Base-by-base conservation (phyloP, 2,888 invertebrate genomes). In the Gerosis bhagava region DNA sequence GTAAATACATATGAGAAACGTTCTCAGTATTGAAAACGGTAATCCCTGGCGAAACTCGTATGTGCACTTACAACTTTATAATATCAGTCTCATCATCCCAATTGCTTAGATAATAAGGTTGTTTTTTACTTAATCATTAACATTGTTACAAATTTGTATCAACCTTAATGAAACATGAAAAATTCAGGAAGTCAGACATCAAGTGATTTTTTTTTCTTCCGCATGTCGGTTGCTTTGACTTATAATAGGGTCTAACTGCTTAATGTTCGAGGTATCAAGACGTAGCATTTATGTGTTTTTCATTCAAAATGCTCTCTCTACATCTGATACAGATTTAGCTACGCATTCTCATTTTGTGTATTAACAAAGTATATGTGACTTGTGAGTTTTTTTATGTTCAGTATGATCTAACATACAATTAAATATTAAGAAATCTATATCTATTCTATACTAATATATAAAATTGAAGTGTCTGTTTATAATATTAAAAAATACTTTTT, bases 121-220 rank as follows among this genome's bases (percentile, higher is more conserved):
- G 13, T n/a, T 40, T 39, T 43, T 34, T 4, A 2, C 1, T 10
- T 3, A n/a, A 29, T 12, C n/a, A 3, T 11, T 12, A 6, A 0
- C 15, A 4, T 34, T 13, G 10, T 3, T 10, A 10, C 2, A 25
- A 34, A 16, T 3, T 58, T 56, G 60, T 44, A 35, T 40, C 56
- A 42, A 47, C 50, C 58, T 56, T 64, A 62, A 66, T 63, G 65
- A 65, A 60, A 53, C 59, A 62, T 66, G 55, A 63, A 66, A 62
- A 59, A 65, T 66, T 62, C 57, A 66, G 54, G 44, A 53, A 49
- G 42, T 54, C 49, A 58, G 52, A 61, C 53, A 52, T 54, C 54
- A 54, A 54, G 57, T 60, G 64, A 63, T 65, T 63, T 63, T 60
- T 57, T 57, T 56, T 58, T 54, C n/a, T n/a, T n/a, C n/a, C 57